Evolutionary conservation across 53 echinoderm and acorn worm genomes (phyloP).

Genomic region (Temnopleurus reevesii): DNA sequence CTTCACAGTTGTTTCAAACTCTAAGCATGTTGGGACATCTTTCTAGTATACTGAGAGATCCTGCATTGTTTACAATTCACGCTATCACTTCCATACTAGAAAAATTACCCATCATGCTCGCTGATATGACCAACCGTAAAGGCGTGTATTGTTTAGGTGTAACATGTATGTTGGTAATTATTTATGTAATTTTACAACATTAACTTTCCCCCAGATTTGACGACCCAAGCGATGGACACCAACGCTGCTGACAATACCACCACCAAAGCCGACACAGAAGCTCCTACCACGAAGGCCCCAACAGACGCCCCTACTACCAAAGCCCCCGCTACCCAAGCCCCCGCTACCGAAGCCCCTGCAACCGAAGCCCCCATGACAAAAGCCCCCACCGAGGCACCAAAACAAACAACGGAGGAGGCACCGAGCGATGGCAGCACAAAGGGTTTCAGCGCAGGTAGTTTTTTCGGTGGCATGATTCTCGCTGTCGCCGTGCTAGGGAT

Average conservation of each 20-base stretch:
- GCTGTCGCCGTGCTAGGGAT: conserved; percentile 47
- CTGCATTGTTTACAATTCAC: no score
- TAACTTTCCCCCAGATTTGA: no score
- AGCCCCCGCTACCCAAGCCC: background rate
- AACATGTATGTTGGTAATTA: no score
- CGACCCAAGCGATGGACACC: background rate
- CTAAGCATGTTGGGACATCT: no score
- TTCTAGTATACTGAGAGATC: no score
- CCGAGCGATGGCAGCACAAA: background rate
- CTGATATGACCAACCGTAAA: no score
- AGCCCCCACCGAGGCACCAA: background rate
- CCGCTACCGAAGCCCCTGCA: background rate
- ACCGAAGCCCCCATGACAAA: background rate
- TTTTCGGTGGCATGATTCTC: conserved; percentile 40
- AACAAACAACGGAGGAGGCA: conserved; percentile 4
- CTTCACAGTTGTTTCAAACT: no score
- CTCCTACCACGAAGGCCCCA: background rate
- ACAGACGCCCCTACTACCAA: background rate
- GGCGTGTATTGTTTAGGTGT: no score
- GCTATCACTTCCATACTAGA: no score
- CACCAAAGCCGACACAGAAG: background rate
- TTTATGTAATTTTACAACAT: no score
- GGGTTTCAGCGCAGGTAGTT: conserved; percentile 53
- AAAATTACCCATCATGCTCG: no score
- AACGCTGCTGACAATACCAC: background rate